Base-by-base conservation (phyloP, 2,888 invertebrate genomes). In the Agonum fuliginosum region DNA sequence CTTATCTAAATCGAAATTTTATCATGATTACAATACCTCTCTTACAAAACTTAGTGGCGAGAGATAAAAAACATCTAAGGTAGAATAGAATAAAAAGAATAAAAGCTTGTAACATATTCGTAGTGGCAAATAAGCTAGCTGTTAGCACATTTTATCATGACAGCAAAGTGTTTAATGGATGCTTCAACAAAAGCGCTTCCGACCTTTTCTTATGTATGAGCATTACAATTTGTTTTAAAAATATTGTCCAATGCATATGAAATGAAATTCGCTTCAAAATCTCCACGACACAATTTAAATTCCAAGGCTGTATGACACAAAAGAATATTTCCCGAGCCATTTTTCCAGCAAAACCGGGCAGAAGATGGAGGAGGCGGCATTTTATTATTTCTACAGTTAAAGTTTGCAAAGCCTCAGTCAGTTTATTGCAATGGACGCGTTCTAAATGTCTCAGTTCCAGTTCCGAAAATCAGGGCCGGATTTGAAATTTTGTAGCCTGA, bases 371-470 rank as follows among this genome's bases (percentile, higher is more conserved):
- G 22, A 34, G 48, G 8, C 20, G 30, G 43, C 8, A 46, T 71
- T 48, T 72, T 72, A 72, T 72, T 37, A 72, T 72, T 72, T 72
- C 71, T 14, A 72, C 54, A 72, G 71, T 30, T 72, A 72, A 72
- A 72, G 51, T 72, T 51, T 72, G 54, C 51, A 51, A 72, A 72
- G 71, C 71, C 54, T 72, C 37, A 17, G 17, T 10, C 30, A 17
- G 71, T 72, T 72, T 72, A 72, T 72, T 72, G 71, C 71, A 41
- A 67, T 67, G 67, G 67, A 34, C 34, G 67, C 24, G 24, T 41
- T 72, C 54, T 51, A 72, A 72, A 72, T 72, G 71, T 27, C 34
- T 72, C 51, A 72, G 48, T 72, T 72, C 71, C n/a, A n/a, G n/a
- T n/a, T n/a, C n/a, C n/a, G n/a, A n/a, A n/a, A n/a, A n/a, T n/a